phyloP scores from a whole-genome alignment of 2,888 invertebrate species.

The Limnephilus auricula region DNA sequence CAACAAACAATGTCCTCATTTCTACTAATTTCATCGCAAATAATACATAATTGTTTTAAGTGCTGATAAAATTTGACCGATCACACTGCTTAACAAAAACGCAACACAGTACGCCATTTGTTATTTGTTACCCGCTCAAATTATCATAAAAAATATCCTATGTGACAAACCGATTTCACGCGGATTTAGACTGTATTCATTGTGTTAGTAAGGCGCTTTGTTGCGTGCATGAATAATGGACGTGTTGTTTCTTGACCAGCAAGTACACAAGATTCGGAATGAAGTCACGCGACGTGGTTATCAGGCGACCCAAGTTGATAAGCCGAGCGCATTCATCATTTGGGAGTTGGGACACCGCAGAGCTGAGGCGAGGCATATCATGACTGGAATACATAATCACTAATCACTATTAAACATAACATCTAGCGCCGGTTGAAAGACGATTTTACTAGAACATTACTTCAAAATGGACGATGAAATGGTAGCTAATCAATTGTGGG shows the following conservation, averaged over 20 bases:
- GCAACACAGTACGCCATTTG: conserved; percentile 19
- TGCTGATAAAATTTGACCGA: neutral
- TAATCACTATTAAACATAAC: neutral
- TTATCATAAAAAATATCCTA: neutral
- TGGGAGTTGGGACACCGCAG: conserved; percentile 22
- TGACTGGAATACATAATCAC: neutral
- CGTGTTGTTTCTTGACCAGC: neutral
- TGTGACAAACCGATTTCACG: neutral
- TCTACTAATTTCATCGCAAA: conserved; percentile 6
- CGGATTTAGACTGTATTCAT: neutral
- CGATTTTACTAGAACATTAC: neutral
- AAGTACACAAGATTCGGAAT: conserved; percentile 4
- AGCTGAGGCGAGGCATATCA: neutral
- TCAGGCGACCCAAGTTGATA: conserved; percentile 56
- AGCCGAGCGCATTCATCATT: conserved; percentile 60
- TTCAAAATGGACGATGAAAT: neutral
- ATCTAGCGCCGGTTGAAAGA: neutral
- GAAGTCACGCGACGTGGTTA: conserved; percentile 62
- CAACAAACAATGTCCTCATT: neutral
- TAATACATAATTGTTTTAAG: neutral
- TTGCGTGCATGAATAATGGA: neutral
- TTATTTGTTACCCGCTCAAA: neutral
- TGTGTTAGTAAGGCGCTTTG: neutral
- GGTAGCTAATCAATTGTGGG: neutral
- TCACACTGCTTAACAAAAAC: neutral